These are phyloP conservation scores for Neotoma lepida DNA, from an alignment of 2,113 vertebrate genomes.

Conservation along the genomic window DNA sequence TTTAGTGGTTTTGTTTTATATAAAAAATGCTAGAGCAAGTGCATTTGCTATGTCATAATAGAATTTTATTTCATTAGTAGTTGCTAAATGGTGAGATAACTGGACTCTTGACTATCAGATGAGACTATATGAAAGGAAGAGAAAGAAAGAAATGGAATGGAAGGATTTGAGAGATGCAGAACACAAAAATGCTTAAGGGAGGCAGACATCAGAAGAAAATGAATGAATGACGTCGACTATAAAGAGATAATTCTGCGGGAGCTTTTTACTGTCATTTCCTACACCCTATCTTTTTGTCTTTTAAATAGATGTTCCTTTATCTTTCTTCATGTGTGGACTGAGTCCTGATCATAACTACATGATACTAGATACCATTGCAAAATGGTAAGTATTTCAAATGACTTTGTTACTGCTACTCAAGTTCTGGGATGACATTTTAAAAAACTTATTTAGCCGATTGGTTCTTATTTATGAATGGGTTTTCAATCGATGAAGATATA, in stretches of 20 bases:
- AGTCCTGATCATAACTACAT: slow-evolving; percentile 32
- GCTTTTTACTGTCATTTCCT: slow-evolving; percentile 7
- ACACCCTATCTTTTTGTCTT: slow-evolving; percentile 21
- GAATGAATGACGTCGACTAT: background rate
- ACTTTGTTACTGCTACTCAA: background rate
- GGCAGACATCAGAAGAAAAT: background rate
- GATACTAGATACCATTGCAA: slow-evolving; percentile 36
- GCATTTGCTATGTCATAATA: background rate
- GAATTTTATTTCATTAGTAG: slow-evolving; percentile 29
- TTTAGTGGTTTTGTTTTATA: background rate
- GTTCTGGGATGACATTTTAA: background rate
- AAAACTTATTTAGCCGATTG: background rate
- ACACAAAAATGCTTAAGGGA: background rate
- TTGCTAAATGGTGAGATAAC: background rate
- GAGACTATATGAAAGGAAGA: background rate
- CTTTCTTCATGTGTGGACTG: slow-evolving; percentile 52
- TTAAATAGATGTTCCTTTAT: slow-evolving; percentile 50
- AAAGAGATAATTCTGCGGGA: background rate
- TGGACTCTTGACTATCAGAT: background rate
- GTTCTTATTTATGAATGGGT: background rate
- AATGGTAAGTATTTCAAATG: slow-evolving; percentile 70
- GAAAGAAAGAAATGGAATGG: background rate
- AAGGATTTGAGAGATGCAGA: background rate
- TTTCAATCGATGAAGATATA: background rate
- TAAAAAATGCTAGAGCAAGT: slow-evolving; percentile 25